Evolutionary conservation across 2,113 vertebrate species (phyloP).

Genomic region (Phyllostomus discolor): DNA sequence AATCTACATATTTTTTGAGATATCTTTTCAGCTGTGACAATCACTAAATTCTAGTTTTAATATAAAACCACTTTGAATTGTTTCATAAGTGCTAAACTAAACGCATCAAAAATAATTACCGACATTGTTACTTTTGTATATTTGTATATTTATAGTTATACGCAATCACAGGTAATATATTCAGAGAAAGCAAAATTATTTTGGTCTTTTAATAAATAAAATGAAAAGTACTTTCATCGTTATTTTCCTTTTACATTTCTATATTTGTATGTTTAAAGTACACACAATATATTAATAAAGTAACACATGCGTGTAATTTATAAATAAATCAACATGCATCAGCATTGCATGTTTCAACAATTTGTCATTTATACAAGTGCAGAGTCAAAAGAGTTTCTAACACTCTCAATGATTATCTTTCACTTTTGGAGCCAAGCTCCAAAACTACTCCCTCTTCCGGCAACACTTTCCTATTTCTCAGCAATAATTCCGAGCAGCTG

Average conservation of each 20-base stretch:
- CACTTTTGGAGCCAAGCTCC: background rate
- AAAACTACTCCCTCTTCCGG: background rate
- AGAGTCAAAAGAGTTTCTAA: background rate
- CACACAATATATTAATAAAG: background rate
- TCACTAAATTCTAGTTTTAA: background rate
- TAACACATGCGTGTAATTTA: background rate
- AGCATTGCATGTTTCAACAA: background rate
- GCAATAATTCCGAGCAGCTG: background rate
- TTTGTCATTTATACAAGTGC: background rate
- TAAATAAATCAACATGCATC: background rate
- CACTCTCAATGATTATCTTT: background rate
- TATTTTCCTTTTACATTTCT: background rate
- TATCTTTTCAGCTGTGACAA: background rate
- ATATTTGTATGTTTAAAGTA: background rate
- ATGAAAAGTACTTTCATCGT: background rate
- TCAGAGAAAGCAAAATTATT: conserved; percentile 19
- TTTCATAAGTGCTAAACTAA: background rate
- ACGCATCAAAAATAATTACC: background rate
- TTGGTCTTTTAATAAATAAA: background rate
- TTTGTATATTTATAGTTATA: background rate
- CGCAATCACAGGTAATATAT: background rate
- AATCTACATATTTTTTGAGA: background rate
- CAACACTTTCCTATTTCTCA: background rate
- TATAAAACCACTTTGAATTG: background rate
- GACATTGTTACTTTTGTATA: background rate